Evolutionary conservation across 1,140 invertebrate genomes (phyloP).

Genomic region (Semibalanus balanoides): DNA sequence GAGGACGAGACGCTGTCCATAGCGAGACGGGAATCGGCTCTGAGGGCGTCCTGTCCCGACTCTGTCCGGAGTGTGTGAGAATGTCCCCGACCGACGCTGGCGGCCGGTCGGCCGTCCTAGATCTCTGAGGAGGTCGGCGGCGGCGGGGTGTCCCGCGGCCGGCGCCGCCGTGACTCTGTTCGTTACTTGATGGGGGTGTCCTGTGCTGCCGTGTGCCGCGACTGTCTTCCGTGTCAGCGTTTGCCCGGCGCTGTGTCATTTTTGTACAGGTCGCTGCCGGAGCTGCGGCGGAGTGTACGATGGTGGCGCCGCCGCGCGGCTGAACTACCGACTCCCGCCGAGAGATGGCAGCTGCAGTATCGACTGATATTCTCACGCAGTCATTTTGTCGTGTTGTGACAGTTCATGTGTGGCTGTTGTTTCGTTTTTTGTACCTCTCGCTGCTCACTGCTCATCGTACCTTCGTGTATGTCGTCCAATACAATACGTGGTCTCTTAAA

Average conservation of each 20-base stretch:
- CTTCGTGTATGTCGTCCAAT: background rate
- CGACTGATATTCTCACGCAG: background rate
- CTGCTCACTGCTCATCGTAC: background rate
- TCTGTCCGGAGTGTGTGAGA: background rate
- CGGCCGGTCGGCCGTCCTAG: background rate
- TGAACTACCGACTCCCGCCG: background rate
- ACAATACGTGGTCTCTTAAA: background rate
- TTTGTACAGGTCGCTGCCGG: background rate
- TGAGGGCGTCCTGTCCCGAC: background rate
- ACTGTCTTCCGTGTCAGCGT: background rate
- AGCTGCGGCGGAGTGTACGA: too few species aligned
- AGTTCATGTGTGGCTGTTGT: background rate
- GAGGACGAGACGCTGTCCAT: too few species aligned
- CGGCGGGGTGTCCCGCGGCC: too few species aligned
- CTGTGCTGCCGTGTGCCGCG: too few species aligned
- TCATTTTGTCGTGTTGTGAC: background rate
- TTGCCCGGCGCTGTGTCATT: background rate
- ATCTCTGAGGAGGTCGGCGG: background rate
- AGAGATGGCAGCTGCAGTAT: background rate
- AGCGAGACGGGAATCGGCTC: background rate
- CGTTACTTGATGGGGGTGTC: background rate
- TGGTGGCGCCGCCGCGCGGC: too few species aligned
- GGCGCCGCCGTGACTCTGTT: background rate
- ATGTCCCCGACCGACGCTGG: too few species aligned
- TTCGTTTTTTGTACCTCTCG: background rate